Evolutionary conservation across 2,113 vertebrate species (phyloP), one percentile per base, ranked within the genome.

Genomic region (Naja naja): DNA sequence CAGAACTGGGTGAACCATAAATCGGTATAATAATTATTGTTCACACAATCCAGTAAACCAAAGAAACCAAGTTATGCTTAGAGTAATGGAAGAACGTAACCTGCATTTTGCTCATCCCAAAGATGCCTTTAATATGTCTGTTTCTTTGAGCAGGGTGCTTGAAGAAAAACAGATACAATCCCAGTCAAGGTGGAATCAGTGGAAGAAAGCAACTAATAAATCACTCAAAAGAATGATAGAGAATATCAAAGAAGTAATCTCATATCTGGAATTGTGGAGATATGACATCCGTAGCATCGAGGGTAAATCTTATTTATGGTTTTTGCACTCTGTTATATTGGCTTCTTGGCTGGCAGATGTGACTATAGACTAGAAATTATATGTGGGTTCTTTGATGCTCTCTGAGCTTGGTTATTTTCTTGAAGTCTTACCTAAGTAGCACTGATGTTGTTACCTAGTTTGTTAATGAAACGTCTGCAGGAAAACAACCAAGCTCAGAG

Each of bases 231-330:
- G 97, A 95, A 92, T 98, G 90, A 91, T 94, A 45, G 97, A 96
- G 23, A 98, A 98, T 20, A 85, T 93, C 49, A 94, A 95, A 0
- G 97, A 97, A n/a, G 89, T 98, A 89, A 94, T 97, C 0, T 97
- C 96, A 16, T 96, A 98, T 27, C 47, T 99, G 96, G 90, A 98
- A 96, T 98, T 99, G 85, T 99, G 99, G 99, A 98, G 97, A 86
- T 94, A 94, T 1, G 98, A 99, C 95, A 98, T 99, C 92, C 98
- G 96, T 94, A 96, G 96, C 91, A 98, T 98, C 87, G 98, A 98
- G 96, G 98, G 98, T 98, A 97, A 3, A 6, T 81, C 34, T 81
- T 81, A 18, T 74, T 34, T 74, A 39, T 22, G n/a, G 16, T 3
- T 81, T 39, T 81, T 81, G 34, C 69, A 39, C 6, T 81, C 16